phyloP scores from a whole-genome alignment of 1,140 invertebrate genomes.

The Microplitis mediator region DNA sequence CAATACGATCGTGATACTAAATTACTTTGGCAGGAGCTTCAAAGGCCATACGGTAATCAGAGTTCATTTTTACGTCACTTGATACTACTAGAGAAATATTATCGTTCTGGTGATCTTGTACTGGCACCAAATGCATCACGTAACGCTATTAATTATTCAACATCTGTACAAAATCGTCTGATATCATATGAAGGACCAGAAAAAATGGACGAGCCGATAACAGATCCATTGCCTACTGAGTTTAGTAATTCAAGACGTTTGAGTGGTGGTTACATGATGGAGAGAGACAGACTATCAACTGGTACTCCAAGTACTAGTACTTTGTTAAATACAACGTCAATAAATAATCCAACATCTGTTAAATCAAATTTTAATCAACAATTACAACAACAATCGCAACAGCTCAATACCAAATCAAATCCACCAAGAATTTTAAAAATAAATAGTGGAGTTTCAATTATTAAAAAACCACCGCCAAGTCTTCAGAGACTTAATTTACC shows the following conservation, averaged over 20 bases:
- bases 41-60: slow-evolving; percentile 83
- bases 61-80: slow-evolving; percentile 82
- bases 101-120: slow-evolving; percentile 73
- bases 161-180: slow-evolving; percentile 77
- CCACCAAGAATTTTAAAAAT: slow-evolving; percentile 42
- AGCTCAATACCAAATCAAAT: slow-evolving; percentile 28
- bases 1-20: slow-evolving; percentile 84
- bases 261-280: slow-evolving; percentile 49
- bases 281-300: slow-evolving; percentile 41
- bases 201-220: slow-evolving; percentile 56
- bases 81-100: slow-evolving; percentile 80
- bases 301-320: slow-evolving; percentile 25
- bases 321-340: background rate
- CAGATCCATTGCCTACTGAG: slow-evolving; percentile 48
- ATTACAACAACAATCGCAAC: background rate
- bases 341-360: slow-evolving; percentile 4
- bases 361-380: background rate
- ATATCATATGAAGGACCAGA: slow-evolving; percentile 72
- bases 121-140: slow-evolving; percentile 74
- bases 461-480: slow-evolving; percentile 58
- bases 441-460: slow-evolving; percentile 55
- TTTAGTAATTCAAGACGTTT: slow-evolving; percentile 48
- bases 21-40: slow-evolving; percentile 77
- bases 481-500: slow-evolving; percentile 50
- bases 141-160: slow-evolving; percentile 77